A percentile compares a stretch with the other conserved stretches of the same genome.
phyloP scores from a whole-genome alignment of 2,797 vertebrate species.

The Hylomyscus alleni region DNA sequence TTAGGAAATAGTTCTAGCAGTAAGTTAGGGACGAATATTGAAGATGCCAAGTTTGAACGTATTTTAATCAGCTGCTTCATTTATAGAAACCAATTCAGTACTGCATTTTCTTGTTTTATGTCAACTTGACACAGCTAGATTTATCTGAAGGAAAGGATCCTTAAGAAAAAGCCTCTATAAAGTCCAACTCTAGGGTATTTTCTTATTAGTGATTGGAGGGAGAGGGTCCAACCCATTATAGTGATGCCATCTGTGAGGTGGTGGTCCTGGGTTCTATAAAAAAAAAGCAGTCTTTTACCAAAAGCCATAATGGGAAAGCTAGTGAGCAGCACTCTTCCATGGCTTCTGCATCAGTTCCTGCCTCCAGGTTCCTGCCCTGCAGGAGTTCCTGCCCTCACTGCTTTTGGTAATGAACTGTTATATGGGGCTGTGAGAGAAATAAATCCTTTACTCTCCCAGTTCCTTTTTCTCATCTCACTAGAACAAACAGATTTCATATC shows the following conservation, averaged over 20 bases:
- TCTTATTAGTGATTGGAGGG: not conserved
- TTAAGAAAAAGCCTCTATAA: not conserved
- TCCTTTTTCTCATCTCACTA: not conserved
- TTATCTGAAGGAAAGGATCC: not conserved
- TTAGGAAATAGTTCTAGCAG: not conserved
- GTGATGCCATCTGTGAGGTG: not conserved
- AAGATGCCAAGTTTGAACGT: not conserved
- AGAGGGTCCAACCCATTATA: not conserved
- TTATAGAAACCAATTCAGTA: not conserved
- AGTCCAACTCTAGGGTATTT: not conserved
- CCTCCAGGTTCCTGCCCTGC: not conserved
- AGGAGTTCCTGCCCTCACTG: not conserved
- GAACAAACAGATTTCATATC: not conserved
- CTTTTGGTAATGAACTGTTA: not conserved
- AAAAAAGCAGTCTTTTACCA: not conserved
- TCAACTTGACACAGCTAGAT: not conserved
- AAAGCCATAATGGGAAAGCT: not conserved
- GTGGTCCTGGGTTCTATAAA: not conserved
- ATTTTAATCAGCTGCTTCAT: not conserved
- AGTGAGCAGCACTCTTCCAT: not conserved
- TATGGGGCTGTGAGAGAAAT: not conserved
- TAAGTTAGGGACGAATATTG: not conserved
- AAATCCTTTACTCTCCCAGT: not conserved
- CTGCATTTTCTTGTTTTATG: not conserved
- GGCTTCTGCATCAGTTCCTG: not conserved